Evolutionary conservation across 2,113 vertebrate species (phyloP).

Genomic region (Brienomyrus brachyistius): DNA sequence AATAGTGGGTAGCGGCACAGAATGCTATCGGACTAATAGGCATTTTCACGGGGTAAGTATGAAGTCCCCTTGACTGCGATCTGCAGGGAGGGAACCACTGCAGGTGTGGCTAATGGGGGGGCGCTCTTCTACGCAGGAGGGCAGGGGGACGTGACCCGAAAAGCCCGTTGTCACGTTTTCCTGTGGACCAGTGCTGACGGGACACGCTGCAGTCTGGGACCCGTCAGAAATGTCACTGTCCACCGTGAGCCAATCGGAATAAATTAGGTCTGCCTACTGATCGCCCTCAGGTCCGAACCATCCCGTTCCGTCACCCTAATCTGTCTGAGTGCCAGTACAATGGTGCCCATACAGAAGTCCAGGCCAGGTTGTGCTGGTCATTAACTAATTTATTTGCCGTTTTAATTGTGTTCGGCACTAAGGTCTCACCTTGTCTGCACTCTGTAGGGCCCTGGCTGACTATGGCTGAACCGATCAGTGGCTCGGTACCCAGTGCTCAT

Average conservation of each 20-base stretch:
- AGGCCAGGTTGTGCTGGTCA: slow-evolving; percentile 9
- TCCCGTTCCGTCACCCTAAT: background rate
- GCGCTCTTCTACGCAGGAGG: background rate
- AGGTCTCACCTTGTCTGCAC: background rate
- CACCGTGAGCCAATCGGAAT: background rate
- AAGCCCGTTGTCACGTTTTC: background rate
- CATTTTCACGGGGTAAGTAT: background rate
- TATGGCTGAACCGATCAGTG: background rate
- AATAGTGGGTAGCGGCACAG: background rate
- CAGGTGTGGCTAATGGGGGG: background rate
- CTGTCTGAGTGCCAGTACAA: background rate
- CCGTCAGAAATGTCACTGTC: background rate
- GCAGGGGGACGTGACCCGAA: background rate
- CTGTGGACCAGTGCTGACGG: background rate
- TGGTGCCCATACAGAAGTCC: background rate
- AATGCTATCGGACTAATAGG: background rate
- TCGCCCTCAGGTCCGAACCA: background rate
- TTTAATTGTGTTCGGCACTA: slow-evolving; percentile 7
- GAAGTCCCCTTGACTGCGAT: background rate
- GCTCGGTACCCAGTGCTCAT: background rate
- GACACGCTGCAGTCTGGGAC: background rate
- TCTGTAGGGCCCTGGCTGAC: background rate
- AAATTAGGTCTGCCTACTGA: background rate
- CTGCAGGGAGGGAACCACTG: background rate
- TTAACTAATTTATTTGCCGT: background rate